Base-by-base conservation (phyloP, 2,113 vertebrate species). In the Martes martes region DNA sequence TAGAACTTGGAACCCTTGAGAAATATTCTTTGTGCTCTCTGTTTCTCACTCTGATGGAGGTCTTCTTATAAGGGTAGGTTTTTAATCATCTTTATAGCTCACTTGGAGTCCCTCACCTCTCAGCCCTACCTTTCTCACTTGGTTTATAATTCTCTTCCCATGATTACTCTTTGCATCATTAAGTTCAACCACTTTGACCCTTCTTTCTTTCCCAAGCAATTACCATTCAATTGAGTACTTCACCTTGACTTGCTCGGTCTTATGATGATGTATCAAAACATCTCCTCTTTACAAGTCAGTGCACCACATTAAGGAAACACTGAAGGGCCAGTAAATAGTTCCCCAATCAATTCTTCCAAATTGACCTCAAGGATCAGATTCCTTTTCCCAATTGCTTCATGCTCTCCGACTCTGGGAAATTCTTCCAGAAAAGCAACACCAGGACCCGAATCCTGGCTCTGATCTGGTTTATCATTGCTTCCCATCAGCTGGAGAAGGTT, bases 151-250 rank as follows among this genome's bases (percentile, higher is more conserved):
- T 96, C 88, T 47, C 87, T 95, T 92, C 82, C 90, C 71, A 42
- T 28, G 78, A 89, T 93, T 94, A 59, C 78, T 95, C 79, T 97
- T 80, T 80, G 80, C 97, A 92, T 95, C 97, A 95, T 97, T 95
- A 97, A 97, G 87, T 96, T 97, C 83, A 97, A 65, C 74, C 83
- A 90, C 76, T 81, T 39, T 97, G 96, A 96, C 91, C 93, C 85
- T 65, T 73, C 85, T 94, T 96, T 74, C 63, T 52, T 93, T 98
- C 79, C 86, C 74, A 78, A 91, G 91, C 69, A 97, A 96, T 95
- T 96, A 87, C 63, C 74, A 89, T 71, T 81, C 82, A 52, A 10
- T 10, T 31, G 52, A 86, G 80, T 16, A 55, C 74, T 74, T 96
- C 95, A 95, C 96, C 95, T 96, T 95, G 92, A 74, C 88, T 97